These are phyloP conservation scores for Neotoxoptera formosana DNA, from an alignment of 1,140 invertebrate species.

Conservation along the genomic window DNA sequence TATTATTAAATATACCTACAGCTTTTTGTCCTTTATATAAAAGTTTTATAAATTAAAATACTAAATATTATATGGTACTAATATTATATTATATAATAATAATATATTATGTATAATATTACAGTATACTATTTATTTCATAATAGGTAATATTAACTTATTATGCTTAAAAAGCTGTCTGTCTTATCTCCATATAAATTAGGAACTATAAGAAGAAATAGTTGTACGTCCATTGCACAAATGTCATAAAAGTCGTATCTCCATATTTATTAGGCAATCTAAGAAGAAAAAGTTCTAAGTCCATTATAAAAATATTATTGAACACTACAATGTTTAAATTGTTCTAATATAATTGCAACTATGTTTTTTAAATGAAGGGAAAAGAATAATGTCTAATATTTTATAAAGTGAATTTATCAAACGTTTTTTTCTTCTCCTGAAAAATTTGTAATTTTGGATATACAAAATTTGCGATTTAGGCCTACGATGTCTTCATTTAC, in stretches of 20 bases:
- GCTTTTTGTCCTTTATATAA: background rate
- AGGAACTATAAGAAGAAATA: slow-evolving; percentile 23
- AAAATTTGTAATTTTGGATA: slow-evolving; percentile 29
- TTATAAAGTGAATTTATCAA: background rate
- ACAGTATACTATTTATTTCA: background rate
- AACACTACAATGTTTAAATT: slow-evolving; percentile 6
- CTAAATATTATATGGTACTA: background rate
- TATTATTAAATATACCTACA: background rate
- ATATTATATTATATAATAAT: background rate
- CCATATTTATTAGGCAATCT: slow-evolving; percentile 28
- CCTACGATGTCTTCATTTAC: no score
- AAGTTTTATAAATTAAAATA: slow-evolving; percentile 21
- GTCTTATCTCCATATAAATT: slow-evolving; percentile 34
- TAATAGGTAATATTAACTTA: background rate
- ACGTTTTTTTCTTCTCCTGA: slow-evolving; percentile 38
- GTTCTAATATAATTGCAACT: background rate
- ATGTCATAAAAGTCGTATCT: slow-evolving; percentile 2
- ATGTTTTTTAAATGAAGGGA: background rate
- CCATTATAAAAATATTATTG: background rate
- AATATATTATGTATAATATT: background rate
- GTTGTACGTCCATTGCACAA: slow-evolving; percentile 20
- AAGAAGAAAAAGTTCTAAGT: slow-evolving; percentile 39
- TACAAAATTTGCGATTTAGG: slow-evolving; percentile 2
- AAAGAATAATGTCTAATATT: slow-evolving; percentile 18
- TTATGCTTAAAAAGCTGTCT: slow-evolving; percentile 12